A percentile compares a stretch with the other conserved stretches of the same genome.
Evolutionary conservation across 2,888 invertebrate genomes (phyloP).

Genomic region (Heliconius sara): DNA sequence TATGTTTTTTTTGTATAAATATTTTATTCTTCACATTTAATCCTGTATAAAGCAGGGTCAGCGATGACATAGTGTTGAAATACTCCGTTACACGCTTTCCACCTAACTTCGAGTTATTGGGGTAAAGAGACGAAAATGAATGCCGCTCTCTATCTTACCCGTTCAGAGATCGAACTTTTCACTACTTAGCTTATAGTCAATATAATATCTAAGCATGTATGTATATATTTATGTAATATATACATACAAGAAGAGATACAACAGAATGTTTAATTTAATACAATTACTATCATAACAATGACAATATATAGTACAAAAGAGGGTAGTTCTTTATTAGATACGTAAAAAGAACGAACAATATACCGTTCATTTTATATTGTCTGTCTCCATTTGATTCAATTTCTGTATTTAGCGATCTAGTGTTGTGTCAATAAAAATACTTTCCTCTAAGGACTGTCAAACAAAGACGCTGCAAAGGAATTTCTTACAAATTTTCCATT

Average conservation of each 20-base stretch:
- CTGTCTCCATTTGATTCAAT: conserved; percentile 17
- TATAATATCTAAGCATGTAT: neutral
- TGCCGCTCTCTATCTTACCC: neutral
- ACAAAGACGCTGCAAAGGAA: conserved; percentile 20
- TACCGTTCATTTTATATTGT: conserved; percentile 22
- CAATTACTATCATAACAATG: neutral
- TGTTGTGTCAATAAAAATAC: conserved; percentile 24
- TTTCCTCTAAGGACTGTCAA: conserved; percentile 4
- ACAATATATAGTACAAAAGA: neutral
- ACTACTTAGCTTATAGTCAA: neutral
- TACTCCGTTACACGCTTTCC: neutral
- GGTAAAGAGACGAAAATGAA: neutral
- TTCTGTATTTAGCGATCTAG: conserved; percentile 18
- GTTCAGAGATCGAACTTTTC: no score
- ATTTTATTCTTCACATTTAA: neutral
- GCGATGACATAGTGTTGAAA: neutral
- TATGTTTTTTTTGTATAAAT: conserved; percentile 10
- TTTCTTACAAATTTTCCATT: conserved; percentile 23
- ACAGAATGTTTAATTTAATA: neutral
- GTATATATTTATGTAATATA: no score
- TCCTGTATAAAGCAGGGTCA: neutral
- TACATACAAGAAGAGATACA: neutral
- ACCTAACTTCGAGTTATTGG: neutral
- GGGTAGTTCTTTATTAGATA: neutral
- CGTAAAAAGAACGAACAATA: conserved; percentile 18